These are phyloP conservation scores for Hetaerina titia DNA, from an alignment of 2,888 invertebrate species.

Conservation along the genomic window DNA sequence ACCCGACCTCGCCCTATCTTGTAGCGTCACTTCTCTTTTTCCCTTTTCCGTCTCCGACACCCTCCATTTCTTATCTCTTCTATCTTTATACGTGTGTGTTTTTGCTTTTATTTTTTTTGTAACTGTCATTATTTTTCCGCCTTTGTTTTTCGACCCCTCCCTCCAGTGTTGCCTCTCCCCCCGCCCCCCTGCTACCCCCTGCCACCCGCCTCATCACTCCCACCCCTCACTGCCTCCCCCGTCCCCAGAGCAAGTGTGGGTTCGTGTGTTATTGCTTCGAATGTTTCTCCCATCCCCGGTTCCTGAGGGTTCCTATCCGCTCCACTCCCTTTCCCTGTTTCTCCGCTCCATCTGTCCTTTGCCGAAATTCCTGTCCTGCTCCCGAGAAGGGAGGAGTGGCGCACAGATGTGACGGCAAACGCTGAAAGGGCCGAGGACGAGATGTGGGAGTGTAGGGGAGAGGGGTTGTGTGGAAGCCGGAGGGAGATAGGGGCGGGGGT, in stretches of 20 bases:
- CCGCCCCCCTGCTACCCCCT: background rate
- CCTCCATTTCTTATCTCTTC: background rate
- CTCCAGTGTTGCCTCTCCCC: background rate
- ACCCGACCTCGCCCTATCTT: background rate
- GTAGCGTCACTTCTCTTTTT: background rate
- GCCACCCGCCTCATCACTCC: background rate
- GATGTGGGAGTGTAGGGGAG: too few relatives aligned
- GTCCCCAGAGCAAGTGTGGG: too few relatives aligned
- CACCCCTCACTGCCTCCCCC: background rate
- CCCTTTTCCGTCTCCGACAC: background rate
- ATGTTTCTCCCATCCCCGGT: background rate
- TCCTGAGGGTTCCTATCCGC: background rate
- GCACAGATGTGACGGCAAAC: constrained; percentile 21
- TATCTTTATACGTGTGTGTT: background rate
- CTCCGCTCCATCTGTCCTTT: constrained; percentile 26
- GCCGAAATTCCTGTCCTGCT: background rate
- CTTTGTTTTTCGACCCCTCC: background rate
- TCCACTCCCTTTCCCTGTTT: constrained; percentile 27
- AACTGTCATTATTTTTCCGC: background rate
- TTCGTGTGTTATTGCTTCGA: constrained; percentile 23
- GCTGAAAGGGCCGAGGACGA: background rate
- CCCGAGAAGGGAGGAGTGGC: background rate
- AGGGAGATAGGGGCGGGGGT: too few relatives aligned
- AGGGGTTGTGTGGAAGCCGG: too few relatives aligned
- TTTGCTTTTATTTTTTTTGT: background rate